A percentile compares a stretch with the other conserved stretches of the same genome.
Evolutionary conservation across 2,888 invertebrate species (phyloP).

Genomic region (Pilophorus perplexus): DNA sequence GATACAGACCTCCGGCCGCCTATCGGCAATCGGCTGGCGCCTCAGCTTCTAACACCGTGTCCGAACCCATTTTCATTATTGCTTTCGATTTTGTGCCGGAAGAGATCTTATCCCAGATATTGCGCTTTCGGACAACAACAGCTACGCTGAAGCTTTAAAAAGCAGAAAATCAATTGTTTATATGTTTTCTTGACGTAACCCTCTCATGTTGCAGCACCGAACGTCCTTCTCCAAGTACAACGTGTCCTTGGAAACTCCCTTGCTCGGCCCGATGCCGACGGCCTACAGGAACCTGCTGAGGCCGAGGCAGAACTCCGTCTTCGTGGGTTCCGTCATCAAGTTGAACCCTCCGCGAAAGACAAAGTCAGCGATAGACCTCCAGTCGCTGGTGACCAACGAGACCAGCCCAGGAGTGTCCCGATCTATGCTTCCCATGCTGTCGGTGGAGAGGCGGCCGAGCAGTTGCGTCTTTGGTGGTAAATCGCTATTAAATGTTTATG

Average conservation of each 20-base stretch:
- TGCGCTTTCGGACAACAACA: too few relatives aligned
- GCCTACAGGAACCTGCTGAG: constrained; percentile 54
- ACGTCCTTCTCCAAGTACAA: constrained; percentile 68
- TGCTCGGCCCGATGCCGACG: constrained; percentile 53
- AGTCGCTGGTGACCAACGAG: constrained; percentile 60
- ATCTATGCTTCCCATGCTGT: constrained; percentile 48
- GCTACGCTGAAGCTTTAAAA: too few relatives aligned
- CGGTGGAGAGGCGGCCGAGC: constrained; percentile 40
- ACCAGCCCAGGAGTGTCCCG: constrained; percentile 47
- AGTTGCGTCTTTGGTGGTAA: constrained; percentile 32
- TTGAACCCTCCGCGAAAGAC: constrained; percentile 64
- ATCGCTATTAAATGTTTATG: not conserved
- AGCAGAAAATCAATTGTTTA: too few relatives aligned
- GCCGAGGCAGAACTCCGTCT: constrained; percentile 79
- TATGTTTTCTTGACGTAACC: too few relatives aligned
- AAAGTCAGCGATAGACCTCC: constrained; percentile 80
- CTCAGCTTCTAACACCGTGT: too few relatives aligned
- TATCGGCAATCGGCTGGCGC: too few relatives aligned
- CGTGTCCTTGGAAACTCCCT: constrained; percentile 59
- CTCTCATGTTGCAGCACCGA: constrained; percentile 61
- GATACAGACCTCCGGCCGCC: too few relatives aligned
- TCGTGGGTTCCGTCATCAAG: constrained; percentile 71
- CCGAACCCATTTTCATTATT: too few relatives aligned
- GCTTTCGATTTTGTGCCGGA: too few relatives aligned
- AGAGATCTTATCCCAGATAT: too few relatives aligned